Base-by-base conservation (phyloP, 2,888 invertebrate genomes). In the Subacronicta megacephala region DNA sequence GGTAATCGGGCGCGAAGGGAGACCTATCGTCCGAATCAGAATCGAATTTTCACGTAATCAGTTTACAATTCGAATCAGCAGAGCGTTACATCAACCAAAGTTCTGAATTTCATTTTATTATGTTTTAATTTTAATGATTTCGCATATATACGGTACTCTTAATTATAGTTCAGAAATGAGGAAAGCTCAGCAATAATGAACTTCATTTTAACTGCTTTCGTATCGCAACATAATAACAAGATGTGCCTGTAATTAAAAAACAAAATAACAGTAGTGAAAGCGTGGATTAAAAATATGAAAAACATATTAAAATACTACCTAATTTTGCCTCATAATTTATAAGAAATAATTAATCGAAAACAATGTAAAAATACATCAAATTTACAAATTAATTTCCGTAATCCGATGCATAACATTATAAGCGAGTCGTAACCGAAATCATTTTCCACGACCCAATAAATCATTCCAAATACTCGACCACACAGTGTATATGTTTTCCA, bases 61-160 rank as follows among this genome's bases (percentile, higher is more conserved):
- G 74, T 78, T 82, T 81, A 80, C 75, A 74, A 62, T 77, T 70
- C 57, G 75, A 84, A 85, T 80, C 79, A 76, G 68, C 62, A 63
- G 50, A 49, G 73, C 71, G 62, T 72, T 69, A 62, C 68, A 72
- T 59, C 58, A 62, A 58, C 47, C 38, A 26, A 52, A 40, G 50
- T 40, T 18, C 46, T 6, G 1, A 26, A 10, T 31, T n/a, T 31
- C 6, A 65, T 73, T 73, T 74, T 73, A 73, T 75, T 72, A 47
- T 54, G 63, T 73, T 74, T 72, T 43, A 76, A 72, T 77, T 74
- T 76, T 75, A 77, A 79, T 82, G 62, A 77, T 71, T 75, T 54
- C 44, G 59, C 63, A 59, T 52, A 59, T 57, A 59, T 42, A 59
- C 57, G 56, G 42, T 69, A 76, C 49, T 73, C 80, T 75, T 70